Evolutionary conservation across 2,113 vertebrate species (phyloP).

Genomic region (Balaenoptera acutorostrata): DNA sequence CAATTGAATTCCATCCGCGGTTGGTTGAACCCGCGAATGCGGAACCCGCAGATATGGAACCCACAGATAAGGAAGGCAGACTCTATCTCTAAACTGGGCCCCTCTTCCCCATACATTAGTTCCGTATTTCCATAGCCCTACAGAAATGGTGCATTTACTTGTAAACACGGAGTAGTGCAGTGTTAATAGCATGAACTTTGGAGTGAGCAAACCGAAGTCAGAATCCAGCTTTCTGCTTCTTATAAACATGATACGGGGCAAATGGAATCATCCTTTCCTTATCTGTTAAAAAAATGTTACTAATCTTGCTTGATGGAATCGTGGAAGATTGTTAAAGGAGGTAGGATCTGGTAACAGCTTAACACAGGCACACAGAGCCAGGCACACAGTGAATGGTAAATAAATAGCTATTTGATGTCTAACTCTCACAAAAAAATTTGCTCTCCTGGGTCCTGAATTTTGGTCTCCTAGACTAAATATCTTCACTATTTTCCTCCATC

Average conservation of each 20-base stretch:
- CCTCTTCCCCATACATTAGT: not conserved
- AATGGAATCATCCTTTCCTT: not conserved
- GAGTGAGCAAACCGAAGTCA: not conserved
- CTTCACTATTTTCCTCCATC: not conserved
- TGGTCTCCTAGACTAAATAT: constrained; percentile 39
- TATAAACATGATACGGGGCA: not conserved
- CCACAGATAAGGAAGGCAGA: no score
- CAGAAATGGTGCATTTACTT: not conserved
- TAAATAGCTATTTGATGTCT: not conserved
- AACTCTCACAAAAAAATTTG: not conserved
- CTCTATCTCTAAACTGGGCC: not conserved
- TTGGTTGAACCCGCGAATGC: rapidly evolving
- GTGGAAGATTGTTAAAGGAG: not conserved
- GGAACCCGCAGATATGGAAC: not conserved
- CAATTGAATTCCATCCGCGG: not conserved
- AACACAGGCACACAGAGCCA: not conserved
- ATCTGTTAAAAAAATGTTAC: not conserved
- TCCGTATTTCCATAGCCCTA: not conserved
- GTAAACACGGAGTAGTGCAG: rapidly evolving
- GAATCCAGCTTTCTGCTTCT: not conserved
- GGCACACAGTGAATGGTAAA: not conserved
- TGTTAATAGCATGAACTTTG: not conserved
- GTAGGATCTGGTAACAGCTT: not conserved
- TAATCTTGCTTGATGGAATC: not conserved
- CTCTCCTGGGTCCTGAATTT: not conserved